These are phyloP conservation scores for Ligdia adustata DNA, from an alignment of 2,888 invertebrate genomes.

Conservation along the genomic window DNA sequence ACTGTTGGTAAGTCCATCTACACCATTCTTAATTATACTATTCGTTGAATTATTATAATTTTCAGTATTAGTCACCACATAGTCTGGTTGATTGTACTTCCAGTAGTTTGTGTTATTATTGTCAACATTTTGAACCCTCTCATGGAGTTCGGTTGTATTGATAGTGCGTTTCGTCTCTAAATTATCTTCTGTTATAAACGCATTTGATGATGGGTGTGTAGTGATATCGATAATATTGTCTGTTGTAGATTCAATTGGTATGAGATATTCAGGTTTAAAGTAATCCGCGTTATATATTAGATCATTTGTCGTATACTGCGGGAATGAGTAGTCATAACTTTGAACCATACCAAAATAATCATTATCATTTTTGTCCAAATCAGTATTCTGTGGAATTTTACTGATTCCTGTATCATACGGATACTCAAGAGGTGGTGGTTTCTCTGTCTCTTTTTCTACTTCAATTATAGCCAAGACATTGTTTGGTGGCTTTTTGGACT, in stretches of 20 bases:
- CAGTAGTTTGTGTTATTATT: no score
- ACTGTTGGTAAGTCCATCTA: no score
- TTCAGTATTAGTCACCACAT: no score
- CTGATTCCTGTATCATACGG: constrained; percentile 15
- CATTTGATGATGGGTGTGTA: not conserved
- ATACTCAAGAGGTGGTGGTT: not conserved
- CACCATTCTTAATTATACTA: no score
- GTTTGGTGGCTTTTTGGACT: constrained; percentile 4
- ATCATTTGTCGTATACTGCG: not conserved
- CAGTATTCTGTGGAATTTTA: constrained; percentile 5
- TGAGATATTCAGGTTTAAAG: constrained; percentile 17
- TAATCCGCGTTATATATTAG: constrained; percentile 7
- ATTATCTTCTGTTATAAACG: not conserved
- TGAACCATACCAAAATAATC: not conserved
- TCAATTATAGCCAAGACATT: constrained; percentile 6
- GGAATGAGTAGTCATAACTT: not conserved
- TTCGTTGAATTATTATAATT: no score
- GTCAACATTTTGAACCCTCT: no score
- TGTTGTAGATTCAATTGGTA: constrained; percentile 16
- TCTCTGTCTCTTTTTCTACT: constrained; percentile 8
- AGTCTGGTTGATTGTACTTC: no score
- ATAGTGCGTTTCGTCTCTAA: not conserved
- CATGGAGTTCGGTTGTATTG: no score
- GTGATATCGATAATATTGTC: constrained; percentile 1
- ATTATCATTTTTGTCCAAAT: not conserved